Evolutionary conservation across 2,113 vertebrate genomes (phyloP).

Genomic region (Silurus meridionalis): DNA sequence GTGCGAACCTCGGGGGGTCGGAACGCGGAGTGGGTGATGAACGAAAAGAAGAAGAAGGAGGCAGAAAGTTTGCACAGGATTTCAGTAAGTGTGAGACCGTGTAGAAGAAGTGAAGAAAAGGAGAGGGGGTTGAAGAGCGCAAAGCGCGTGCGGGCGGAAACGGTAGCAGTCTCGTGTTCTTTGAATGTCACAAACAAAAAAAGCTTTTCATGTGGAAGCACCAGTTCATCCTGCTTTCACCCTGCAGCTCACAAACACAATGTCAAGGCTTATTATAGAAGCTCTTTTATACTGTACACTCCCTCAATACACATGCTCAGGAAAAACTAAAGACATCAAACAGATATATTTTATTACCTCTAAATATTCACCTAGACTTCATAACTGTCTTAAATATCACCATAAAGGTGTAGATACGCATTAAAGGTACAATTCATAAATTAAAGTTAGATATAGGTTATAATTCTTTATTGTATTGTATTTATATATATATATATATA

Average conservation of each 20-base stretch:
- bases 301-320: background rate
- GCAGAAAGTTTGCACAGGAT: background rate
- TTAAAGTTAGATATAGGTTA: no score
- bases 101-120: background rate
- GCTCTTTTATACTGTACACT: background rate
- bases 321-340: background rate
- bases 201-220: background rate
- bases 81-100: background rate
- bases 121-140: background rate
- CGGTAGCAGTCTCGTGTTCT: background rate
- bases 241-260: background rate
- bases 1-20: background rate
- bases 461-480: no score
- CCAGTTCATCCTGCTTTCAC: background rate
- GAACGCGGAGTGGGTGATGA: no score
- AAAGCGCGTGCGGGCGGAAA: background rate
- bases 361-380: no score
- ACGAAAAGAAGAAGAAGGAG: background rate
- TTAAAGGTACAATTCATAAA: no score
- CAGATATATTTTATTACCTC: no score
- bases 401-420: no score
- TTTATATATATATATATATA: no score
- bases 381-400: no score
- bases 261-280: background rate
- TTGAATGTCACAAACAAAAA: background rate